These are phyloP conservation scores for Agriopis leucophaearia DNA, from an alignment of 2,888 invertebrate genomes.

Conservation along the genomic window DNA sequence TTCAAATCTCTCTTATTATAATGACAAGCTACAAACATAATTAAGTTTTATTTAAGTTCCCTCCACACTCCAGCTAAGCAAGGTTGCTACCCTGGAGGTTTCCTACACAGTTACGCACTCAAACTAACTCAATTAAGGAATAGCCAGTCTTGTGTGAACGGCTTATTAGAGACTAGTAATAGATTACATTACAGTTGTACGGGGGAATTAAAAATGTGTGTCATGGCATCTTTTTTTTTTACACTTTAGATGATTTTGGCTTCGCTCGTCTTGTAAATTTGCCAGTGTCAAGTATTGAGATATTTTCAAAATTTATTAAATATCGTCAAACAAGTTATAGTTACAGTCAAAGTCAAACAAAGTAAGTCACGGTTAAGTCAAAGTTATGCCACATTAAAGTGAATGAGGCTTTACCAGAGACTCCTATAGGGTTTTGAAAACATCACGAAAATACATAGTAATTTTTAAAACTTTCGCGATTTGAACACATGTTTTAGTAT, in stretches of 20 bases:
- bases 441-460: background rate
- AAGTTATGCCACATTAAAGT: too few species aligned
- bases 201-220: background rate
- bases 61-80: background rate
- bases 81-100: conserved; percentile 16
- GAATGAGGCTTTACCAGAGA: background rate
- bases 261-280: too few species aligned
- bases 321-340: too few species aligned
- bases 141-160: conserved; percentile 8
- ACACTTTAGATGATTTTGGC: too few species aligned
- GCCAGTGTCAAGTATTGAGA: too few species aligned
- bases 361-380: too few species aligned
- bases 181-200: background rate
- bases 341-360: too few species aligned
- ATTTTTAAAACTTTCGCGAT: too few species aligned
- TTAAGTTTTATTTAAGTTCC: conserved; percentile 14
- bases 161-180: conserved; percentile 7
- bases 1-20: background rate
- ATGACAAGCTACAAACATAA: background rate
- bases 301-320: too few species aligned
- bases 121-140: conserved; percentile 26
- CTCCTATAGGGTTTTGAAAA: background rate
- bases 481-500: too few species aligned
- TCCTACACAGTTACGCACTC: conserved; percentile 26
- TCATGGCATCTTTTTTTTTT: background rate